Conservation (phyloP, 2,888 invertebrate genomes). For the Cosmopolites sordidus region DNA sequence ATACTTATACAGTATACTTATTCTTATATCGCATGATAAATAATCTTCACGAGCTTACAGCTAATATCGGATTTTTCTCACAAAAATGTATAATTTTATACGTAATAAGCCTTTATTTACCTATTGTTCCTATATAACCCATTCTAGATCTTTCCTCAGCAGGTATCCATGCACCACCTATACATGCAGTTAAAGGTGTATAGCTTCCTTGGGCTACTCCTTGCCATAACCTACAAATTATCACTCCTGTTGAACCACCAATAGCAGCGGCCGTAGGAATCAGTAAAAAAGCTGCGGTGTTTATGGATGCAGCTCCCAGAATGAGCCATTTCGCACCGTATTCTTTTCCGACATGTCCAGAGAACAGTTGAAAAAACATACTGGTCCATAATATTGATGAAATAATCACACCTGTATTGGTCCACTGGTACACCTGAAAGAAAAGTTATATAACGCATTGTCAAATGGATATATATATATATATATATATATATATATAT, state of each 20-base stretch:
- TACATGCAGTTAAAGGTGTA: neutral
- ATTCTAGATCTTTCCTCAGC: slow-evolving; percentile 17
- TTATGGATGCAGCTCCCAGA: slow-evolving; percentile 53
- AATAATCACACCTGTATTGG: slow-evolving; percentile 51
- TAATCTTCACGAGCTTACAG: too few species aligned
- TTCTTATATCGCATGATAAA: too few species aligned
- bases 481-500: slow-evolving; percentile 43
- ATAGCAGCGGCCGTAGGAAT: slow-evolving; percentile 62
- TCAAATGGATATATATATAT: too few species aligned
- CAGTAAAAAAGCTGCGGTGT: slow-evolving; percentile 55
- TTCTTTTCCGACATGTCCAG: slow-evolving; percentile 63
- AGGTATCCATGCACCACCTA: slow-evolving; percentile 23
- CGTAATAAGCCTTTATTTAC: too few species aligned
- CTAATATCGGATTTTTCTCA: too few species aligned
- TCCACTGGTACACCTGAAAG: too few species aligned
- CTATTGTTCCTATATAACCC: slow-evolving; percentile 13
- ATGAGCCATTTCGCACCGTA: slow-evolving; percentile 70
- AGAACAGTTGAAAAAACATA: slow-evolving; percentile 64
- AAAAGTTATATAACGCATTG: too few species aligned
- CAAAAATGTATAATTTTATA: too few species aligned
- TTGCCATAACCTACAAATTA: slow-evolving; percentile 62
- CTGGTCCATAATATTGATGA: slow-evolving; percentile 80
- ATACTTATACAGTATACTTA: too few species aligned
- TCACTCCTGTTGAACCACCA: slow-evolving; percentile 59
- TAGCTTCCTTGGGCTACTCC: slow-evolving; percentile 61